phyloP scores from a whole-genome alignment of 2,888 invertebrate genomes.

The Epirrhoe alternata region DNA sequence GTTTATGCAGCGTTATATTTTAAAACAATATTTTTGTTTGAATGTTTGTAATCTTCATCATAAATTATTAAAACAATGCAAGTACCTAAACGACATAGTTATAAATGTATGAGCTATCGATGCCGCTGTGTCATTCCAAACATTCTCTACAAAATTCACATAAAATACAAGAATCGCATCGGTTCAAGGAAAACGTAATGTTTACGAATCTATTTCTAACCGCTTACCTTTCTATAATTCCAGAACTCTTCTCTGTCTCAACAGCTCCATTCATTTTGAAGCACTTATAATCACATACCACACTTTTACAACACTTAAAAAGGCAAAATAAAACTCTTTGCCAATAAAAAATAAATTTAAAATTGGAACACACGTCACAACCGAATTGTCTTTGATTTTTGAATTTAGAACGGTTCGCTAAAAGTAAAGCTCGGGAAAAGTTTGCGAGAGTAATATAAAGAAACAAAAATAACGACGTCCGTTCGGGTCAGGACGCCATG shows the following conservation, averaged over 20 bases:
- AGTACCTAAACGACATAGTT: no score
- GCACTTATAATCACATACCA: constrained; percentile 15
- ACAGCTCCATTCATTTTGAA: constrained; percentile 30
- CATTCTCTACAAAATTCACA: not conserved
- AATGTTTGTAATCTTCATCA: not conserved
- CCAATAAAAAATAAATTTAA: constrained; percentile 11
- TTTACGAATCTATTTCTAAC: constrained; percentile 32
- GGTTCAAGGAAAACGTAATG: constrained; percentile 25
- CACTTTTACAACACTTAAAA: constrained; percentile 25
- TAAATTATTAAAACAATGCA: not conserved
- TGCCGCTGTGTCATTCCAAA: not conserved
- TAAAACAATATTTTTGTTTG: not conserved
- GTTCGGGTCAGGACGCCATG: constrained; percentile 33
- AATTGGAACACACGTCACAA: constrained; percentile 28
- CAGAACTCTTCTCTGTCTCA: constrained; percentile 25
- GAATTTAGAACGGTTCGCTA: constrained; percentile 1
- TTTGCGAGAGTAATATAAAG: constrained; percentile 43
- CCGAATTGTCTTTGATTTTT: constrained; percentile 19
- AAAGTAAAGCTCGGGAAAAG: constrained; percentile 39
- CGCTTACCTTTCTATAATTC: constrained; percentile 32
- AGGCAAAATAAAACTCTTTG: constrained; percentile 16
- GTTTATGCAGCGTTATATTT: no score
- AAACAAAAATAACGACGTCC: constrained; percentile 40
- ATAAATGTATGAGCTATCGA: no score
- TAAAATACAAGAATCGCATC: constrained; percentile 22